phyloP scores from a whole-genome alignment of 2,797 vertebrate genomes.

The Chaetophractus vellerosus region DNA sequence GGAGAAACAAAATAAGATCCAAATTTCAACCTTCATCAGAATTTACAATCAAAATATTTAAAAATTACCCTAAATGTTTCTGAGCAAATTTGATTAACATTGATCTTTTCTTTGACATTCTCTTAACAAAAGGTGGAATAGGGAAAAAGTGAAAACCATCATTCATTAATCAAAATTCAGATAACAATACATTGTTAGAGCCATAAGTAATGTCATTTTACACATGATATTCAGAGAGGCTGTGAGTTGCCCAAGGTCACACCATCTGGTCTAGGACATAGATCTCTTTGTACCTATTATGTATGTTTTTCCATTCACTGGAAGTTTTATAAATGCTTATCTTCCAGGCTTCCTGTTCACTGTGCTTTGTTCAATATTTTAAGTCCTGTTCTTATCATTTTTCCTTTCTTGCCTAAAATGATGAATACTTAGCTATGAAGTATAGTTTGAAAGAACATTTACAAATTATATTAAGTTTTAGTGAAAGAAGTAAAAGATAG shows the following conservation, averaged over 20 bases:
- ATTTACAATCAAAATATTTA: background rate
- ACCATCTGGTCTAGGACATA: background rate
- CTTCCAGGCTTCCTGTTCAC: background rate
- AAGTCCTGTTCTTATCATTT: background rate
- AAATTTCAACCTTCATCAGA: background rate
- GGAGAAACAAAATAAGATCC: background rate
- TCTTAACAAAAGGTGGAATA: background rate
- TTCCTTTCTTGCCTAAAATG: background rate
- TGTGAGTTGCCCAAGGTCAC: background rate
- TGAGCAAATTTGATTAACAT: background rate
- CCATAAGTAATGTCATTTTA: background rate
- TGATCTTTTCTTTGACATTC: background rate
- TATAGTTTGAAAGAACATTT: constrained; percentile 9
- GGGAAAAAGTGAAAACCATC: background rate
- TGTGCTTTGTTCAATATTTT: background rate
- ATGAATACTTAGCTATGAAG: background rate
- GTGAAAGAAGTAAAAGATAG: background rate
- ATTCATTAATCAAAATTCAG: background rate
- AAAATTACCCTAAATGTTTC: background rate
- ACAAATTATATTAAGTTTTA: background rate
- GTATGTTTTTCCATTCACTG: background rate
- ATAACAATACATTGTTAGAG: background rate
- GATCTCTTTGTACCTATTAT: background rate
- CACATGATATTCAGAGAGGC: background rate
- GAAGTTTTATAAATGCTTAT: background rate